Conservation (phyloP, 2,888 invertebrate species). For the Bembecia ichneumoniformis region DNA sequence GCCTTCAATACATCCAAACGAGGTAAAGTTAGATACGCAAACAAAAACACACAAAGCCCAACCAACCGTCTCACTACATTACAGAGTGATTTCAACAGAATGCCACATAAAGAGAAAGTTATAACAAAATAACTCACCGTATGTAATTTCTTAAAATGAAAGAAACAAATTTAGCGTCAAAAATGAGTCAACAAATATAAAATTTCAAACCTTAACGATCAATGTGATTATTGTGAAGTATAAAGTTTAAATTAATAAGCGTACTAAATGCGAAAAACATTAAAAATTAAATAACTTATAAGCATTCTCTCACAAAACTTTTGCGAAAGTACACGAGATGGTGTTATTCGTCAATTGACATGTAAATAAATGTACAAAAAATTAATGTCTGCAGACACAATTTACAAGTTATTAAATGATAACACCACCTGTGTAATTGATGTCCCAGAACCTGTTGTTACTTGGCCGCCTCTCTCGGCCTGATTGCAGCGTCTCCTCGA, state of each 20-base stretch:
- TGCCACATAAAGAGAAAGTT: constrained; percentile 37
- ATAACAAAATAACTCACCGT: constrained; percentile 45
- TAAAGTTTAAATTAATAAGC: constrained; percentile 6
- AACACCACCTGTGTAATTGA: constrained; percentile 29
- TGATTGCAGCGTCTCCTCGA: constrained; percentile 71
- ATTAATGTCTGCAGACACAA: too few species aligned
- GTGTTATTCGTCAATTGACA: background rate
- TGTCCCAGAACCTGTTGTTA: constrained; percentile 67
- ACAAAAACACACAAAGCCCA: constrained; percentile 43
- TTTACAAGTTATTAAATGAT: background rate
- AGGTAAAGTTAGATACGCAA: constrained; percentile 50
- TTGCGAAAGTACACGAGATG: background rate
- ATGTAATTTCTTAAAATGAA: constrained; percentile 16
- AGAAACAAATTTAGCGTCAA: too few species aligned
- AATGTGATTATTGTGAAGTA: background rate
- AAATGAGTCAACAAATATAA: too few species aligned
- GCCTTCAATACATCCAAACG: constrained; percentile 71
- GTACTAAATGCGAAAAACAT: constrained; percentile 34
- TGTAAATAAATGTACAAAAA: too few species aligned
- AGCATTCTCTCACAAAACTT: constrained; percentile 40
- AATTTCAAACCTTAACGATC: too few species aligned
- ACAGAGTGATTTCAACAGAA: constrained; percentile 36
- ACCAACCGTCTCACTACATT: constrained; percentile 26
- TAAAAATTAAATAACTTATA: constrained; percentile 27
- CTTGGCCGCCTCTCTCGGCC: constrained; percentile 68